Percentiles rank a stretch among this genome's conserved stretches.
These are phyloP conservation scores for Drosophila niveifrons DNA, from an alignment of 2,888 invertebrate genomes.

Conservation along the genomic window DNA sequence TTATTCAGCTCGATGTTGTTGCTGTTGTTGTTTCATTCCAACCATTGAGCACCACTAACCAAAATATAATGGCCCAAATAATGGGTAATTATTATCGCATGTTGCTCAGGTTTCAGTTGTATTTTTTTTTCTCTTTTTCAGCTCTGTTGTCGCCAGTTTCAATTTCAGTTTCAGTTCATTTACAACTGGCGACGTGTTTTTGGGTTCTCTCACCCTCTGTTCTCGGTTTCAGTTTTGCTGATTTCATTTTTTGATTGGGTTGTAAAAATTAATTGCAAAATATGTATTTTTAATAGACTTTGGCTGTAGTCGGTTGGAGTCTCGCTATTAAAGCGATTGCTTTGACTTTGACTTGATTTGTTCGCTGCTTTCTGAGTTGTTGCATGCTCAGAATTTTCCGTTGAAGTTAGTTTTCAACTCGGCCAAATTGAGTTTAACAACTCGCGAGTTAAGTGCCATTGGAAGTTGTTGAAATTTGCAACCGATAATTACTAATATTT, in stretches of 20 bases:
- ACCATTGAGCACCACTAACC: conserved; percentile 25
- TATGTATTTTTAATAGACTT: conserved; percentile 56
- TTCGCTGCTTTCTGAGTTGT: conserved; percentile 3
- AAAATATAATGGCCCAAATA: conserved; percentile 48
- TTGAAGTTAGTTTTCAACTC: conserved; percentile 8
- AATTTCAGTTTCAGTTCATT: conserved; percentile 34
- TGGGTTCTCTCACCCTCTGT: conserved; percentile 9
- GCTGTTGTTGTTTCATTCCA: conserved; percentile 2
- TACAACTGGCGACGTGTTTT: conserved; percentile 45
- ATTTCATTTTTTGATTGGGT: conserved; percentile 42
- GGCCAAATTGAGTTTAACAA: conserved; percentile 14
- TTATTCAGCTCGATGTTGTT: conserved; percentile 1
- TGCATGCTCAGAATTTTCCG: conserved; percentile 21
- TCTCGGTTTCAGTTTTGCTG: conserved; percentile 13
- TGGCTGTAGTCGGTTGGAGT: neutral
- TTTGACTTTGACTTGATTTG: conserved; percentile 48
- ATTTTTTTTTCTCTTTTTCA: neutral
- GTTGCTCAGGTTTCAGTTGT: conserved; percentile 38
- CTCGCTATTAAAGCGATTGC: conserved; percentile 47
- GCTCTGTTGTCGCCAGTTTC: conserved; percentile 6
- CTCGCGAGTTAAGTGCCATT: conserved; percentile 3
- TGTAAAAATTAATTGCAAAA: conserved; percentile 58
- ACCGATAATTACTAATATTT: conserved; percentile 29
- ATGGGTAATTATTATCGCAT: conserved; percentile 56
- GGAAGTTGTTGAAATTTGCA: conserved; percentile 3